Percentiles rank a stretch among this genome's conserved stretches.
These are phyloP conservation scores for Plotosus lineatus DNA, from an alignment of 2,113 vertebrate genomes.

Conservation along the genomic window DNA sequence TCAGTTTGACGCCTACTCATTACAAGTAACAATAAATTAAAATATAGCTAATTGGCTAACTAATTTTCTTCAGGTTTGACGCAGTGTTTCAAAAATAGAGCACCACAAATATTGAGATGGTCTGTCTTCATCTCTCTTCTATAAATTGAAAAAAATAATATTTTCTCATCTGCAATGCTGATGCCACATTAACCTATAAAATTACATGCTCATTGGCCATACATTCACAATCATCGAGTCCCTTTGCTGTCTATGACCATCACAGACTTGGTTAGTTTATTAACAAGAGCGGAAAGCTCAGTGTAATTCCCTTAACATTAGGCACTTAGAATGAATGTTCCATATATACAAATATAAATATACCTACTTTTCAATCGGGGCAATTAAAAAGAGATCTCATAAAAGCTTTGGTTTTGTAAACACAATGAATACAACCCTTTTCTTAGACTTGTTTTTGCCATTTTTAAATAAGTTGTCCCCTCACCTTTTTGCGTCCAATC, in stretches of 20 bases:
- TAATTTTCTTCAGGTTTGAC: slow-evolving; percentile 17
- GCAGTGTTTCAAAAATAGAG: slow-evolving; percentile 45
- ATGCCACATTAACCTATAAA: slow-evolving; percentile 61
- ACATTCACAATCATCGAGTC: slow-evolving; percentile 85
- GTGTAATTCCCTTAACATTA: slow-evolving; percentile 67
- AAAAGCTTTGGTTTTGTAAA: slow-evolving; percentile 93
- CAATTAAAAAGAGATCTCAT: slow-evolving; percentile 68
- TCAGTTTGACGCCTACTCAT: slow-evolving; percentile 21
- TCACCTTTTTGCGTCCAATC: slow-evolving; percentile 14
- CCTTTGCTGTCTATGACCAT: slow-evolving; percentile 77
- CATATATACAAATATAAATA: slow-evolving; percentile 87
- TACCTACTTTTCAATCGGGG: slow-evolving; percentile 74
- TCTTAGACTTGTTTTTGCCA: slow-evolving; percentile 17
- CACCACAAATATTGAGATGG: slow-evolving; percentile 53
- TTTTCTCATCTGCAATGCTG: slow-evolving; percentile 58
- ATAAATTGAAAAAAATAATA: slow-evolving; percentile 70
- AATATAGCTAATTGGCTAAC: slow-evolving; percentile 15
- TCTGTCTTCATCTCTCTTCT: slow-evolving; percentile 59
- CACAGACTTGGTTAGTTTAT: slow-evolving; percentile 76
- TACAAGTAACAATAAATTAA: slow-evolving; percentile 46
- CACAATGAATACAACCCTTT: slow-evolving; percentile 69
- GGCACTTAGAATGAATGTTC: slow-evolving; percentile 92
- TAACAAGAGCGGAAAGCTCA: slow-evolving; percentile 73
- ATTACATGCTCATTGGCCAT: slow-evolving; percentile 71
- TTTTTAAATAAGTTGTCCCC: slow-evolving; percentile 19